phyloP scores from a whole-genome alignment of 2,888 invertebrate genomes.

The Myopa tessellatipennis region DNA sequence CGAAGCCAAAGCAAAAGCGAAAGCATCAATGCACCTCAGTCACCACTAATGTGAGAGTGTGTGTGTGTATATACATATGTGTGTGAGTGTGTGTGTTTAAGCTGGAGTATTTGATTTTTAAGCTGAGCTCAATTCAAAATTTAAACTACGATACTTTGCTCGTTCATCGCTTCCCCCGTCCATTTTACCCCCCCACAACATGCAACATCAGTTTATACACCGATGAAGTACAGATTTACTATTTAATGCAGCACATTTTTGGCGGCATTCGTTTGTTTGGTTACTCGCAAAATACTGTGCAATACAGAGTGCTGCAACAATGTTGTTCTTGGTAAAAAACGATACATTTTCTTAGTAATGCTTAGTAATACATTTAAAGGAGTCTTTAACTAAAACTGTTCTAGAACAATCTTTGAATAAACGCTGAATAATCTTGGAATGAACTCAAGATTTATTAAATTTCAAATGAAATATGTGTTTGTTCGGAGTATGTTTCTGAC shows the following conservation, averaged over 20 bases:
- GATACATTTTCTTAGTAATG: too few species aligned
- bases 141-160: conserved; percentile 12
- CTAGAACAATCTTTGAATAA: too few species aligned
- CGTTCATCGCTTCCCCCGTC: not conserved
- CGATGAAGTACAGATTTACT: not conserved
- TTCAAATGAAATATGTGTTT: too few species aligned
- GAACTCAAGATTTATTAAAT: too few species aligned
- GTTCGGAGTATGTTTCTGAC: not conserved
- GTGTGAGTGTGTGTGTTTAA: not conserved
- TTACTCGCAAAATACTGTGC: conserved; percentile 1
- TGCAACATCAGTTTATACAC: too few species aligned
- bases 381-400: too few species aligned
- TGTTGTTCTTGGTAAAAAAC: too few species aligned
- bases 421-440: too few species aligned
- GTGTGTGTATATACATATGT: not conserved
- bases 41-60: not conserved
- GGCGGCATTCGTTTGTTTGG: conserved; percentile 9
- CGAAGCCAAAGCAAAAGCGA: not conserved
- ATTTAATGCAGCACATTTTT: conserved; percentile 25
- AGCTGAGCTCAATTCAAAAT: conserved; percentile 28
- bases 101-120: conserved; percentile 30
- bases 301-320: conserved; percentile 15
- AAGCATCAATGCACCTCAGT: not conserved
- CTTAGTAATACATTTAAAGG: too few species aligned
- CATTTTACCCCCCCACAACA: not conserved